Evolutionary conservation across 2,888 invertebrate species (phyloP), one percentile per base, ranked within the genome.

Genomic region (Salticus scenicus): DNA sequence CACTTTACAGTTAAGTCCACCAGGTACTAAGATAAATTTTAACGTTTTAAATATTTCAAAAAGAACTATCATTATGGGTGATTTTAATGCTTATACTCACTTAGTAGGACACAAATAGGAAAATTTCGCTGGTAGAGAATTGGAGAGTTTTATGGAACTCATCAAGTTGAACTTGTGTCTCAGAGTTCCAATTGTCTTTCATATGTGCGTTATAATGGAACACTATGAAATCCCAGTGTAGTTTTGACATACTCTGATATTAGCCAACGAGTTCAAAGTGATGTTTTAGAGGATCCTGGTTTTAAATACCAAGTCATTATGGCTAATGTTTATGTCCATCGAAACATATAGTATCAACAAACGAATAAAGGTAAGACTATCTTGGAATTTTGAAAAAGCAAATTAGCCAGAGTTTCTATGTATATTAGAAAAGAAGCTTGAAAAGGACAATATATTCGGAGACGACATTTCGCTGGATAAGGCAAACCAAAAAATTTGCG

Each of bases 21-120:
- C 70, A 70, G 24, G 24, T 24, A 70, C 37, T 41, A 41, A 70
- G 20, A 33, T 42, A 70, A 70, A 70, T 41, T 41, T 37, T 27
- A 42, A 70, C 24, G 37, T 37, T 24, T 24, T 70, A 24, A 41
- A 70, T 37, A 41, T 70, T 41, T 20, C 24, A 37, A 41, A 70
- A 41, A 70, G 42, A 42, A 42, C 70, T 12, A 70, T 27, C 37
- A 41, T 70, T 41, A 41, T 70, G 24, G 37, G 37, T 7, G 37
- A 37, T 37, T 37, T 37, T 37, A 37, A 37, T 37, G 37, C 37
- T 10, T 10, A 37, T 37, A 37, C 37, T 37, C 37, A 37, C 37
- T 37, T 37, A 37, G 37, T 37, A 37, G 37, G 37, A 37, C 10
- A 37, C 10, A 37, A 37, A 37, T 4, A 37, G 4, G 37, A 37